Conservation (phyloP, 2,113 vertebrate genomes). For the Toxostoma redivivum region DNA sequence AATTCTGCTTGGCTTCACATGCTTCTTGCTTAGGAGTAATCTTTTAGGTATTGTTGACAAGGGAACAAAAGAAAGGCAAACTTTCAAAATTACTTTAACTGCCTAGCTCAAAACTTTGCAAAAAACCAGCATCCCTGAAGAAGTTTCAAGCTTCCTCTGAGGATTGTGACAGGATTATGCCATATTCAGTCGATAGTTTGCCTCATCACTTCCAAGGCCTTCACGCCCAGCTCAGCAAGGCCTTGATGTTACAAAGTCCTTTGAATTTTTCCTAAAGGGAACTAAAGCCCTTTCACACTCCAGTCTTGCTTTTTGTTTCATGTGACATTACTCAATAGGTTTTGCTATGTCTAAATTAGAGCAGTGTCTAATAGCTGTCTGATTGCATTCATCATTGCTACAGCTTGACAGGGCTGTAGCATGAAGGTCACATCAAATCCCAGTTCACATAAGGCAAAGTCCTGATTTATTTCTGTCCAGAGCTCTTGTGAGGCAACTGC, state of each 20-base stretch:
- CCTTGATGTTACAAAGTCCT: conserved; percentile 37
- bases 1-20: background rate
- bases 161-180: background rate
- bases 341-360: conserved; percentile 61
- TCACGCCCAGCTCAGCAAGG: background rate
- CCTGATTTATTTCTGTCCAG: conserved; percentile 21
- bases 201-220: conserved; percentile 15
- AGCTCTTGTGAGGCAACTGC: background rate
- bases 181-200: background rate
- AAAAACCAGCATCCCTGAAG: background rate
- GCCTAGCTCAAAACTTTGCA: background rate
- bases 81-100: background rate
- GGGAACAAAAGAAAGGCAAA: background rate
- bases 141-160: background rate
- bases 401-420: conserved; percentile 46
- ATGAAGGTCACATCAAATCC: conserved; percentile 58
- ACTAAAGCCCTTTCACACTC: conserved; percentile 39
- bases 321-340: conserved; percentile 46
- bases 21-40: background rate
- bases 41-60: background rate
- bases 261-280: conserved; percentile 58
- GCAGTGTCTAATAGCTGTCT: conserved; percentile 62
- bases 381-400: conserved; percentile 53
- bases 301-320: conserved; percentile 47
- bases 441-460: conserved; percentile 48